Conservation (phyloP, 37 sponge, comb jelly and placozoan genomes). For the Agelas oroides region DNA sequence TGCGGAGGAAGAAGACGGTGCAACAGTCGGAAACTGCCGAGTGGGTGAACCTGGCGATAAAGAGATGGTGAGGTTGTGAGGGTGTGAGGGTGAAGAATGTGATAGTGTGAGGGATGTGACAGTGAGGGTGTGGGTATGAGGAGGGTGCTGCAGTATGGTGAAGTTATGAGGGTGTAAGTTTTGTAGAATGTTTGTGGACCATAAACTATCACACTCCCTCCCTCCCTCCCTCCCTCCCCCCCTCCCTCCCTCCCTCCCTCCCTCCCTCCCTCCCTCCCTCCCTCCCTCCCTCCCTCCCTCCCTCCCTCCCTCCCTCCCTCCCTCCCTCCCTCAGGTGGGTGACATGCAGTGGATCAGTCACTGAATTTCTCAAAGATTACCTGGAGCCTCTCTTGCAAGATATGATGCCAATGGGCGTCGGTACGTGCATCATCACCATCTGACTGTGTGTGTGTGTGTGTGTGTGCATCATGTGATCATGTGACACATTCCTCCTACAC, state of each 20-base stretch:
- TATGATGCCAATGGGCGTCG: conserved; percentile 40
- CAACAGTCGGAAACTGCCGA: conserved; percentile 40
- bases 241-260: no score
- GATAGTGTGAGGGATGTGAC: neutral
- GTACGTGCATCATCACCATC: no score
- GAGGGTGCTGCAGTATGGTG: neutral
- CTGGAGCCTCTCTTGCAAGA: conserved; percentile 54
- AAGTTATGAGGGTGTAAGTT: neutral
- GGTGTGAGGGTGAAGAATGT: no score
- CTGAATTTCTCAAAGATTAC: conserved; percentile 48
- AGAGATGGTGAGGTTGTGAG: conserved; percentile 53
- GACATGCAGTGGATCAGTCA: conserved; percentile 40
- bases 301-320: neutral
- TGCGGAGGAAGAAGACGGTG: conserved; percentile 17
- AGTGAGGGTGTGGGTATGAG: neutral
- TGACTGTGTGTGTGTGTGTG: no score
- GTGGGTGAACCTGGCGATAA: conserved; percentile 62
- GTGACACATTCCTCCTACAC: no score
- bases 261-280: no score
- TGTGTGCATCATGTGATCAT: no score
- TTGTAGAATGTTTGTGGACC: no score
- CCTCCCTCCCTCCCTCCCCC: no score
- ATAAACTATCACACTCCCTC: no score
- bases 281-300: no score
- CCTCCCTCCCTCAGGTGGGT: neutral